phyloP scores from a whole-genome alignment of 2,797 vertebrate genomes.

The Cuculus canorus region DNA sequence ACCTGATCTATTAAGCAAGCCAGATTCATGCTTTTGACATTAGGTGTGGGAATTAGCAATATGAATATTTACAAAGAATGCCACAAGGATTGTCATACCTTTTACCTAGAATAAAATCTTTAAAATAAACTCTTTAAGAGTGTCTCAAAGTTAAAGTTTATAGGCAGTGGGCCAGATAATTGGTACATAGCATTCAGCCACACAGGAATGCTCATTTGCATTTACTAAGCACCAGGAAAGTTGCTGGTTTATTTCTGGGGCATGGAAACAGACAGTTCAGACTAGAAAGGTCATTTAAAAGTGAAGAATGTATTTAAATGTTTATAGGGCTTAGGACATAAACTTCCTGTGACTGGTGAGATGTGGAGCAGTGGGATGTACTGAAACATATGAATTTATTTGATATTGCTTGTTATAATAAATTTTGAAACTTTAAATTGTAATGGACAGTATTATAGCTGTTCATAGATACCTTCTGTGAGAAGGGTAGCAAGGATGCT shows the following conservation, averaged over 20 bases:
- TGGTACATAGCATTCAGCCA: neutral
- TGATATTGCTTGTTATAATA: neutral
- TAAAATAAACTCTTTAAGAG: neutral
- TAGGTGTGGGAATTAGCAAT: conserved; percentile 17
- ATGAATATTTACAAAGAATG: conserved; percentile 35
- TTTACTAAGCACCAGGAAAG: neutral
- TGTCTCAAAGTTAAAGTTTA: neutral
- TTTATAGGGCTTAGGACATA: neutral
- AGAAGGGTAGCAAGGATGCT: neutral
- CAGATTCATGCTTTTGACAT: conserved; percentile 32
- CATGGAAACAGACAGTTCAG: neutral
- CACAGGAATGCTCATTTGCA: neutral
- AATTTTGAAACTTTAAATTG: neutral
- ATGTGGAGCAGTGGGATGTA: neutral
- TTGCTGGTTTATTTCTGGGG: neutral
- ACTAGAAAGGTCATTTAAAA: neutral
- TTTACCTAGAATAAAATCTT: conserved; percentile 9
- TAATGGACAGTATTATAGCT: neutral
- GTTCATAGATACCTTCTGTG: neutral
- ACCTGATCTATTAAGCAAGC: neutral
- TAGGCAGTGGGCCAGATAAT: neutral
- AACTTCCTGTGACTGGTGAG: neutral
- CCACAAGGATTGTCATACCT: neutral
- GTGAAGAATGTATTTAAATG: neutral
- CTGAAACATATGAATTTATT: neutral